Evolutionary conservation across 2,888 invertebrate genomes (phyloP).

Genomic region (Cyaniris semiargus): DNA sequence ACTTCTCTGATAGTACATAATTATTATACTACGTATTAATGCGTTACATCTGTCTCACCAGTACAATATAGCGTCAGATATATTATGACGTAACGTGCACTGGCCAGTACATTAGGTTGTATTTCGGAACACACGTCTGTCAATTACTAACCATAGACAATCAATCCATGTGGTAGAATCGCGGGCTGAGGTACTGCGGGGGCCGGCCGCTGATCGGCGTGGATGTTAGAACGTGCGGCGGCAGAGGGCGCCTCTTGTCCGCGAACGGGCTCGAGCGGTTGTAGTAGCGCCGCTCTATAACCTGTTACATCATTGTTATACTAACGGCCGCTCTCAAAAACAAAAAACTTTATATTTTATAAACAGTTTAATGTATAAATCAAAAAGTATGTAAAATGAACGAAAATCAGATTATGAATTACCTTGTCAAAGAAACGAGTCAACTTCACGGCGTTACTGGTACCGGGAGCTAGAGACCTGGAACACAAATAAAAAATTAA

Average conservation of each 20-base stretch:
- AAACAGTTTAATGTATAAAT: too few species aligned
- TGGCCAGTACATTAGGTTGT: too few species aligned
- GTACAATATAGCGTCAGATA: too few species aligned
- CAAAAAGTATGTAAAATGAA: too few species aligned
- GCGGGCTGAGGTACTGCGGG: constrained; percentile 74
- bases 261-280: constrained; percentile 73
- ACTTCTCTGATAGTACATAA: too few species aligned
- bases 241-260: constrained; percentile 70
- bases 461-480: constrained; percentile 94
- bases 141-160: constrained; percentile 10
- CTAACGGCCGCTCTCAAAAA: constrained; percentile 32
- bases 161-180: constrained; percentile 81
- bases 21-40: too few species aligned
- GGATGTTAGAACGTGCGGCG: constrained; percentile 64
- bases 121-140: neutral
- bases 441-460: constrained; percentile 95
- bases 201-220: constrained; percentile 67
- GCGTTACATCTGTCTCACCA: too few species aligned
- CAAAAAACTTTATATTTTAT: too few species aligned
- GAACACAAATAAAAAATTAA: constrained; percentile 72
- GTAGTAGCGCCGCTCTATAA: constrained; percentile 79
- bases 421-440: constrained; percentile 96
- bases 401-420: constrained; percentile 4
- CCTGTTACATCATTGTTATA: constrained; percentile 49
- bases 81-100: too few species aligned